Evolutionary conservation across 2,888 invertebrate genomes (phyloP).

Genomic region (Seira musarum): DNA sequence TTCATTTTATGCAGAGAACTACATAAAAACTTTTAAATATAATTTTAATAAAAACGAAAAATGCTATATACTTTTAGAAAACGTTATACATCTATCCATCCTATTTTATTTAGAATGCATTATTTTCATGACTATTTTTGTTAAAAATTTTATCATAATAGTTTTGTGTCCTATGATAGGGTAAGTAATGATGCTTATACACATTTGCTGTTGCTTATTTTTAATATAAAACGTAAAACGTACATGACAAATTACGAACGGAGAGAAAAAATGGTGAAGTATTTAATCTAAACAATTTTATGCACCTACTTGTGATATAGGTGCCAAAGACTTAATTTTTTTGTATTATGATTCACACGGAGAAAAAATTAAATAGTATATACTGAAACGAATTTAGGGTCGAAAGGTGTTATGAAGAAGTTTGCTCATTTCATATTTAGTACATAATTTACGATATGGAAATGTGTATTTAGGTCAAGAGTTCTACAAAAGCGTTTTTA

Average conservation of each 20-base stretch:
- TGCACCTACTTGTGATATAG: too few species aligned
- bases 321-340: too few species aligned
- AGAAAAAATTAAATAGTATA: too few species aligned
- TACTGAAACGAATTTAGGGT: too few species aligned
- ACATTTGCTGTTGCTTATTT: slow-evolving; percentile 8
- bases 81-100: not conserved
- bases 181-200: not conserved
- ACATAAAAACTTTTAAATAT: not conserved
- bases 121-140: slow-evolving; percentile 28
- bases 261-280: not conserved
- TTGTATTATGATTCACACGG: too few species aligned
- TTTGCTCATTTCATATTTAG: too few species aligned
- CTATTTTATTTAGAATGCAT: not conserved
- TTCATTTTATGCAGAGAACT: not conserved
- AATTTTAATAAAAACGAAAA: not conserved
- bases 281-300: not conserved
- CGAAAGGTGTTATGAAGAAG: too few species aligned
- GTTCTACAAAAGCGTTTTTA: slow-evolving; percentile 35
- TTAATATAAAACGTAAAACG: not conserved
- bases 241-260: not conserved
- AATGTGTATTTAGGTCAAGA: too few species aligned
- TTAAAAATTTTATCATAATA: slow-evolving; percentile 22
- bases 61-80: not conserved
- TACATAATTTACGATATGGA: too few species aligned
- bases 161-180: too few species aligned